Percentiles rank a stretch among this genome's conserved stretches.
These are phyloP conservation scores for Ammodytes marinus DNA, from an alignment of 2,113 vertebrate species.

Conservation along the genomic window DNA sequence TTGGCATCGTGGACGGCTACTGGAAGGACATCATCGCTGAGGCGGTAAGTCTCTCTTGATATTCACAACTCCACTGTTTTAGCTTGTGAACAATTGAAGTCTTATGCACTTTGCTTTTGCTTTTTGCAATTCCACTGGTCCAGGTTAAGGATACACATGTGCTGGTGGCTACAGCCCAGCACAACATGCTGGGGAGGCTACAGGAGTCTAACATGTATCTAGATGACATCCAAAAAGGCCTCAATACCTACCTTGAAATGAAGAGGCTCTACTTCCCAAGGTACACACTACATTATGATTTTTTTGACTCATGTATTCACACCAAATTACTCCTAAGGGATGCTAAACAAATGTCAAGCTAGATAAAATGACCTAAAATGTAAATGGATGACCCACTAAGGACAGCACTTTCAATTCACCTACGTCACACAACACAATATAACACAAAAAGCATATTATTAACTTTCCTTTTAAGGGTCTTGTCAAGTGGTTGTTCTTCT, in stretches of 20 bases:
- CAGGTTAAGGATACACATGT: slow-evolving; percentile 82
- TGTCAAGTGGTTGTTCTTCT: not conserved
- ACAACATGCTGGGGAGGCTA: slow-evolving; percentile 88
- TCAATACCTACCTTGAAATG: slow-evolving; percentile 92
- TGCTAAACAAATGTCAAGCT: not conserved
- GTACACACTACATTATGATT: slow-evolving; percentile 48
- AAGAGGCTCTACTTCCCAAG: slow-evolving; percentile 96
- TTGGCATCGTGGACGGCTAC: slow-evolving; percentile 88
- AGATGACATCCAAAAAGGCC: slow-evolving; percentile 92
- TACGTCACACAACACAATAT: not conserved
- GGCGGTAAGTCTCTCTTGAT: slow-evolving; percentile 80
- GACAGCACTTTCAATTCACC: not conserved
- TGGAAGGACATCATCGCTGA: slow-evolving; percentile 90
- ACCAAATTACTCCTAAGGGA: not conserved
- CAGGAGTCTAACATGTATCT: slow-evolving; percentile 89
- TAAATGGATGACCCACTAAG: not conserved
- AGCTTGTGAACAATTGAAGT: not conserved
- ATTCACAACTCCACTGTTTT: not conserved
- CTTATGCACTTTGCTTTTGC: not conserved
- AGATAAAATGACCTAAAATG: no score
- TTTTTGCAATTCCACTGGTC: slow-evolving; percentile 8
- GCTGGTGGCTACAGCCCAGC: slow-evolving; percentile 84
- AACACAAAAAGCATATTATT: not conserved
- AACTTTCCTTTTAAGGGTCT: not conserved
- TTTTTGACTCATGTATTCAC: not conserved